These are phyloP conservation scores for Halcyon senegalensis DNA, from an alignment of 2,113 vertebrate genomes.

Conservation along the genomic window DNA sequence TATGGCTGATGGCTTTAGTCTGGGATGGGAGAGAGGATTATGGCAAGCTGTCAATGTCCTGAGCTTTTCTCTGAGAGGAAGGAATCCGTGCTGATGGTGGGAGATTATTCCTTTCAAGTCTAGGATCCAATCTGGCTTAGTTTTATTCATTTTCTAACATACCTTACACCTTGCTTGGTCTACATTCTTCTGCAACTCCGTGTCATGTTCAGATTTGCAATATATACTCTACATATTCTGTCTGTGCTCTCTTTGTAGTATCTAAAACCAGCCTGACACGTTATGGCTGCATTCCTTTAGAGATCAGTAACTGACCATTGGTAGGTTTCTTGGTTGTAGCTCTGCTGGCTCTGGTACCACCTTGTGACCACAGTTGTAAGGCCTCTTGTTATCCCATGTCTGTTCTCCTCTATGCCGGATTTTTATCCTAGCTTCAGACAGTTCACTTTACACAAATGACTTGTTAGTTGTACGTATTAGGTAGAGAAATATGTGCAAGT, in stretches of 20 bases:
- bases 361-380: neutral
- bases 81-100: neutral
- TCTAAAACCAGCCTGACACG: neutral
- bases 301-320: neutral
- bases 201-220: neutral
- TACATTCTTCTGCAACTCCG: neutral
- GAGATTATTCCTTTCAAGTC: neutral
- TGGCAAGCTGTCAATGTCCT: neutral
- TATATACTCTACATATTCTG: neutral
- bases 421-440: neutral
- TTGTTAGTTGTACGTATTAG: neutral
- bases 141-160: neutral
- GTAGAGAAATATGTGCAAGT: neutral
- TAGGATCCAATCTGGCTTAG: neutral
- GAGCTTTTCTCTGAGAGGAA: neutral
- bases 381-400: neutral
- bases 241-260: neutral
- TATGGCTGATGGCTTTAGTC: neutral
- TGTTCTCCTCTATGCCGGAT: neutral
- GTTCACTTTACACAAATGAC: neutral
- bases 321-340: neutral
- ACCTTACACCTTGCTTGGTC: neutral
- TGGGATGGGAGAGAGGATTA: neutral
- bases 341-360: neutral
- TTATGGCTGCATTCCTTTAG: neutral